A percentile compares a stretch with the other conserved stretches of the same genome.
Conservation (phyloP, 1,140 invertebrate genomes). For the Paraescarpia echinospica region DNA sequence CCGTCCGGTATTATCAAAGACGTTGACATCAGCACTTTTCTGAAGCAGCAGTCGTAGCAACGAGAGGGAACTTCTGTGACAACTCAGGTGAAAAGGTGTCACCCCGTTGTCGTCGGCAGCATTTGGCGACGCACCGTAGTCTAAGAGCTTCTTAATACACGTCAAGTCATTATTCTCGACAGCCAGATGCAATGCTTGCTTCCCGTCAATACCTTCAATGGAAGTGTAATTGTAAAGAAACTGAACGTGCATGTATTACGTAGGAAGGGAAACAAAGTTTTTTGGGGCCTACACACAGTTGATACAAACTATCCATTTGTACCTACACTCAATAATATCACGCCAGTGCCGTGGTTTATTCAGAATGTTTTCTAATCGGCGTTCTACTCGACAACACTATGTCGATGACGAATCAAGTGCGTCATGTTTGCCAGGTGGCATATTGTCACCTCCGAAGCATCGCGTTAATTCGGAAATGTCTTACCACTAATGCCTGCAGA, state of each 20-base stretch:
- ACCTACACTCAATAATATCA: too few relatives aligned
- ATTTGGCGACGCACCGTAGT: not conserved
- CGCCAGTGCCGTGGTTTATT: too few relatives aligned
- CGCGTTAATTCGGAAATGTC: too few relatives aligned
- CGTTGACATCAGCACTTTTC: not conserved
- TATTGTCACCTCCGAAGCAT: too few relatives aligned
- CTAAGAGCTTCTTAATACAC: not conserved
- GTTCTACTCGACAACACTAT: too few relatives aligned
- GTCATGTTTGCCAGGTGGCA: too few relatives aligned
- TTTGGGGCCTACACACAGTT: too few relatives aligned
- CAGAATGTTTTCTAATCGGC: too few relatives aligned
- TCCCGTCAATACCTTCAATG: not conserved
- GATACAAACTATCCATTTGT: too few relatives aligned
- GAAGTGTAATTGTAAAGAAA: not conserved
- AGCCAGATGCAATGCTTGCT: not conserved
- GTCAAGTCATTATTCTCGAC: not conserved
- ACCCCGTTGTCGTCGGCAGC: not conserved
- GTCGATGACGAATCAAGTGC: too few relatives aligned
- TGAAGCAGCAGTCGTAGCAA: not conserved
- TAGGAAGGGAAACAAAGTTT: too few relatives aligned
- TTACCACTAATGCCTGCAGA: too few relatives aligned
- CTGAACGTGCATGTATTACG: not conserved
- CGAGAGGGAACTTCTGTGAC: not conserved
- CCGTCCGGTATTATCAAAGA: not conserved
- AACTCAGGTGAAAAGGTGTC: not conserved